Evolutionary conservation across 2,797 vertebrate species (phyloP), one percentile per base, ranked within the genome.

Genomic region (Cossypha polioptera): DNA sequence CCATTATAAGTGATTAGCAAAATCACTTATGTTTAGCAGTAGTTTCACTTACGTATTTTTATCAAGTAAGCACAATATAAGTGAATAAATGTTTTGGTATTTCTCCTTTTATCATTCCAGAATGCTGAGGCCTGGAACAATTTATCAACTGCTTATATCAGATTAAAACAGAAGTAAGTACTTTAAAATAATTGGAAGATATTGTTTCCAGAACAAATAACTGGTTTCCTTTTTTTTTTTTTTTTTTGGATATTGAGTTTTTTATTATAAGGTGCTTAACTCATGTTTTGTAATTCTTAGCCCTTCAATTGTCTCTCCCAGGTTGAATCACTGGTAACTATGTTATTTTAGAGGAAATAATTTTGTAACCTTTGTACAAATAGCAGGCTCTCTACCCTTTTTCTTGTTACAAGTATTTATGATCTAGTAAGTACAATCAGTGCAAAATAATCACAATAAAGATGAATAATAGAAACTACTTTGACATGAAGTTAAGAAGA

Each of bases 121-220:
- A 99, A 99, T 79, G 98, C 99, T 65, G 99, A 99, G 94, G 99
- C 99, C 15, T 99, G 99, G 99, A 99, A 98, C 98, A 99, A 99
- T 97, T 99, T 99, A 66, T 99, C 99, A 28, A 99, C 99, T 28
- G 99, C 99, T 50, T 99, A 99, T 97, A 99, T 99, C 96, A 98
- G 98, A 96, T 98, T 99, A 91, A 98, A 98, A 48, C 98, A 98
- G 96, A 99, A 99, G 99, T 99, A 98, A 99, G 99, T 98, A 82
- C 53, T 80, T 91, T 16, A 94, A 91, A 91, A 45, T 25, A 35
- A 75, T 91, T 83, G 73, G 86, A 92, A 68, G 54, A 68, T 53
- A 68, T 24, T 72, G 4, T 51, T 96, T 97, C 68, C 48, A 91
- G 92, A 96, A 79, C 71, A 94, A 97, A 47, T 66, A 91, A 67